A percentile compares a stretch with the other conserved stretches of the same genome.
These are phyloP conservation scores for Pandemis corylana DNA, from an alignment of 2,888 invertebrate genomes.

Conservation along the genomic window DNA sequence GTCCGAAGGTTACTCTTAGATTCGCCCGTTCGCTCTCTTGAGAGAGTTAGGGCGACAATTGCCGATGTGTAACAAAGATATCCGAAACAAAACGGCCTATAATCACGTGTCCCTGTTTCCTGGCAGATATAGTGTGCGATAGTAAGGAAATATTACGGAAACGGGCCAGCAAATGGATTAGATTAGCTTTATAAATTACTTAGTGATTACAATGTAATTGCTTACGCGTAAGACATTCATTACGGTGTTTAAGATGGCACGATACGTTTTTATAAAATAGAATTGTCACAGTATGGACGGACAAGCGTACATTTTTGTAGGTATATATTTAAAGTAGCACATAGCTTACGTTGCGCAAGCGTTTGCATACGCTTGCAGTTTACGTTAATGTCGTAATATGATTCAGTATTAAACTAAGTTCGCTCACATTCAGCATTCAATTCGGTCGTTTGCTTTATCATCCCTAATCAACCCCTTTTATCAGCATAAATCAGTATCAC, in stretches of 20 bases:
- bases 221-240: conserved; percentile 9
- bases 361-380: no score
- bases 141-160: conserved; percentile 42
- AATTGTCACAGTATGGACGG: no score
- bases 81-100: conserved; percentile 62
- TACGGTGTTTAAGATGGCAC: not conserved
- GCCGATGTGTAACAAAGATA: conserved; percentile 64
- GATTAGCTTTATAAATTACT: conserved; percentile 42
- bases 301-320: no score
- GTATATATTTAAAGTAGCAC: no score
- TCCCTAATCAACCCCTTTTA: no score
- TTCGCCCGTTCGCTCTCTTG: conserved; percentile 15
- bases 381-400: no score
- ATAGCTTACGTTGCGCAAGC: no score
- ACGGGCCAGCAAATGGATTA: conserved; percentile 41
- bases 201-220: conserved; percentile 28
- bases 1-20: conserved; percentile 14
- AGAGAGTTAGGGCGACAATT: conserved; percentile 54
- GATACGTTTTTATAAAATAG: conserved; percentile 5
- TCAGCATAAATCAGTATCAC: no score
- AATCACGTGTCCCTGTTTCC: conserved; percentile 49
- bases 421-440: no score
- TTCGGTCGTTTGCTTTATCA: no score
- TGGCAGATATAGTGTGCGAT: conserved; percentile 38
- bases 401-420: no score